Conservation (phyloP, 2,888 invertebrate genomes). For the Candidula unifasciata region DNA sequence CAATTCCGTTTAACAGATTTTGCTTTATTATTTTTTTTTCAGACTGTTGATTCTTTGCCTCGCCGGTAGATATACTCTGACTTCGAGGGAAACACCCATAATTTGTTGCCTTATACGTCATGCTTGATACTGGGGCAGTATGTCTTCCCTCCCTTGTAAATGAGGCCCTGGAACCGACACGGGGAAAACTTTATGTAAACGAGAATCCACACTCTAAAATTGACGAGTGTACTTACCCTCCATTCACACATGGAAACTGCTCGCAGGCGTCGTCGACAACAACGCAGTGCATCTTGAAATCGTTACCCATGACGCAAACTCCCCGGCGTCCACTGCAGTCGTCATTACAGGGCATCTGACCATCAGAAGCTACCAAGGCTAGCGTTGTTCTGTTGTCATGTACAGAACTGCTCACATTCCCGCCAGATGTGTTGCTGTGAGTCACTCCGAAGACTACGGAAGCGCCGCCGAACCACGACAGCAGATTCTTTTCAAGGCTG, state of each 20-base stretch:
- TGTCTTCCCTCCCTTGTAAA: no score
- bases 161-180: no score
- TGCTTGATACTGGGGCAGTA: no score
- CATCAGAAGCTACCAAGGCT: not conserved
- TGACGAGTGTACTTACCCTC: constrained; percentile 32
- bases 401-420: not conserved
- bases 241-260: constrained; percentile 36
- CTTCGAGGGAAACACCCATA: no score
- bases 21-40: no score
- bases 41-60: no score
- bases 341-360: not conserved
- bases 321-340: constrained; percentile 27
- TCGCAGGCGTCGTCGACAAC: constrained; percentile 31
- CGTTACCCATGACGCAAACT: constrained; percentile 42
- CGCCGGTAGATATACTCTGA: no score
- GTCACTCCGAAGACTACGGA: not conserved
- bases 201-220: no score
- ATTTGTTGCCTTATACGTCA: no score
- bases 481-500: not conserved
- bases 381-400: not conserved
- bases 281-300: constrained; percentile 38
- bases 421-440: not conserved
- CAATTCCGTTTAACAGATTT: no score
- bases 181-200: no score
- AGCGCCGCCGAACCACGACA: constrained; percentile 1